Evolutionary conservation across 2,797 vertebrate genomes (phyloP).

Genomic region (Pseudochirops corinnae): DNA sequence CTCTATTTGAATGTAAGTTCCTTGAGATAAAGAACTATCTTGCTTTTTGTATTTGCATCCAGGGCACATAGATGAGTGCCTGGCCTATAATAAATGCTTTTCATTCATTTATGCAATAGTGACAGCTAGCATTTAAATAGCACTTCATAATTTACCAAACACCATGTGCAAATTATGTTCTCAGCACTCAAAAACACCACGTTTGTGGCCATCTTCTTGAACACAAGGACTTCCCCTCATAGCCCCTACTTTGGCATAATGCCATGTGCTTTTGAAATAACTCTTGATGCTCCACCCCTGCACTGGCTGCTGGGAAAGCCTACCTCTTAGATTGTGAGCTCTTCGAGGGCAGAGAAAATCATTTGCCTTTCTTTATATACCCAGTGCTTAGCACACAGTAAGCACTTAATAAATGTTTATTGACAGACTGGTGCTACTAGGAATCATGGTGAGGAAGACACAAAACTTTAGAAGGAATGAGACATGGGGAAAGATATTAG

Average conservation of each 20-base stretch:
- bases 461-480: too few relatives aligned
- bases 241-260: neutral
- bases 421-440: neutral
- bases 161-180: neutral
- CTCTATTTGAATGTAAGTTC: neutral
- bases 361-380: neutral
- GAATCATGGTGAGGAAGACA: too few relatives aligned
- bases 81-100: neutral
- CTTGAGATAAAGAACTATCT: neutral
- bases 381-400: neutral
- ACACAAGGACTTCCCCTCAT: neutral
- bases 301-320: neutral
- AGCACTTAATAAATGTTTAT: neutral
- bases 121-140: neutral
- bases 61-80: neutral
- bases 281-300: neutral
- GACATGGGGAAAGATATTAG: too few relatives aligned
- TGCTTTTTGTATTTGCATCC: neutral
- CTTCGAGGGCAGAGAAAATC: neutral
- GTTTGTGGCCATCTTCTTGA: neutral
- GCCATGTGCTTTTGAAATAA: neutral
- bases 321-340: neutral
- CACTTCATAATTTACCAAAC: neutral
- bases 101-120: neutral
- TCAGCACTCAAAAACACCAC: neutral